Conservation (phyloP, 1,140 invertebrate species). For the Hyles vespertilio region DNA sequence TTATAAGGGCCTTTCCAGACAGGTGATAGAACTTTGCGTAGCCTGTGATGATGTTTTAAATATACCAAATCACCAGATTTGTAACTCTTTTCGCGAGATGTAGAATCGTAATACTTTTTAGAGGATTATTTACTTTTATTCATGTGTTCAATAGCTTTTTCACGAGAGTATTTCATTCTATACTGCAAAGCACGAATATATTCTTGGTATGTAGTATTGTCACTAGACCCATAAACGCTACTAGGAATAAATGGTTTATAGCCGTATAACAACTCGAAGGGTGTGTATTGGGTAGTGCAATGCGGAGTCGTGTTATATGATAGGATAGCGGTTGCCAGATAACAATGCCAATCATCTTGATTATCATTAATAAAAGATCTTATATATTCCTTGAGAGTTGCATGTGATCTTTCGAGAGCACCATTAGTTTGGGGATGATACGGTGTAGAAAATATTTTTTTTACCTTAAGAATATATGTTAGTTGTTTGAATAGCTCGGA, state of each 20-base stretch:
- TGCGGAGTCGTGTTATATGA: constrained; percentile 33
- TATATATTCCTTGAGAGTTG: constrained; percentile 34
- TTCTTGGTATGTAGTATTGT: constrained; percentile 10
- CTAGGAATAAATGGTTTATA: constrained; percentile 28
- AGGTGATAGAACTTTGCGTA: constrained; percentile 17
- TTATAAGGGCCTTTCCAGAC: constrained; percentile 28
- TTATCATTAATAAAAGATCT: constrained; percentile 35
- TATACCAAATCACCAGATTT: constrained; percentile 22
- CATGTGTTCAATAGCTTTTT: constrained; percentile 23
- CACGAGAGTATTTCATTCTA: constrained; percentile 14
- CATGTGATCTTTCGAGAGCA: constrained; percentile 26
- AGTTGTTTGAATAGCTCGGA: constrained; percentile 41
- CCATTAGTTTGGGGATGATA: constrained; percentile 52
- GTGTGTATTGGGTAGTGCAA: constrained; percentile 20
- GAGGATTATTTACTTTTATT: constrained; percentile 21
- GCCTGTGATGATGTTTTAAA: constrained; percentile 16
- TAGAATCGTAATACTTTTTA: constrained; percentile 20
- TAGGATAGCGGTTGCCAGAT: constrained; percentile 27
- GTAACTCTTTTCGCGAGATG: constrained; percentile 11
- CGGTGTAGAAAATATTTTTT: constrained; percentile 37
- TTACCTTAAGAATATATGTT: constrained; percentile 39
- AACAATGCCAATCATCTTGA: constrained; percentile 34
- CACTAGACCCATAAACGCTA: constrained; percentile 7
- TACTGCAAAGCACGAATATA: constrained; percentile 22
- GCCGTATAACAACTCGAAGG: constrained; percentile 42